Evolutionary conservation across 2,113 vertebrate genomes (phyloP).

Genomic region (Macquaria australasica): DNA sequence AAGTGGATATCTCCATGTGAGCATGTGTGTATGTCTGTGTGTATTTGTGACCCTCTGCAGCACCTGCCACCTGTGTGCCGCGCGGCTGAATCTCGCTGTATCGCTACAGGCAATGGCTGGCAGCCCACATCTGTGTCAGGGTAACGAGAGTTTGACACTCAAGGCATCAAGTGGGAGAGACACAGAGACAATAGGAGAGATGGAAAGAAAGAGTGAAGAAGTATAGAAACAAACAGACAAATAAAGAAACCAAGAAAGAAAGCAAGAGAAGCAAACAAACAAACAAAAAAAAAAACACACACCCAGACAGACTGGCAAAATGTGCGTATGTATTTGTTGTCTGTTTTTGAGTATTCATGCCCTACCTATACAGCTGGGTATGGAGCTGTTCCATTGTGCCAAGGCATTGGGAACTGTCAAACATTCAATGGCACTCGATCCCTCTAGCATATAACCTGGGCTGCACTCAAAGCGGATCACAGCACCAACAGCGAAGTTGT

Average conservation of each 20-base stretch:
- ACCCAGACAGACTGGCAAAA: neutral
- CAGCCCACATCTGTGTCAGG: constrained; percentile 72
- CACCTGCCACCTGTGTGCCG: constrained; percentile 63
- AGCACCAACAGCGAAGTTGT: constrained; percentile 93
- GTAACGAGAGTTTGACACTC: constrained; percentile 40
- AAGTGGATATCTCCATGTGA: constrained; percentile 35
- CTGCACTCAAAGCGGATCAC: constrained; percentile 94
- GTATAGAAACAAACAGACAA: neutral
- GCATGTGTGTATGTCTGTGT: constrained; percentile 30
- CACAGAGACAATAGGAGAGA: neutral
- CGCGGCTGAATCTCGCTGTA: constrained; percentile 54
- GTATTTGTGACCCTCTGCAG: constrained; percentile 59
- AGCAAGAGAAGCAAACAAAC: neutral
- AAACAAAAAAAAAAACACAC: neutral
- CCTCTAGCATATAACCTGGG: constrained; percentile 91
- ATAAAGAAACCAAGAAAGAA: neutral
- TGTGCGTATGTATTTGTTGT: neutral
- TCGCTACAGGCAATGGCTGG: constrained; percentile 62
- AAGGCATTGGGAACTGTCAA: constrained; percentile 94
- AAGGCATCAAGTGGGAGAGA: constrained; percentile 28
- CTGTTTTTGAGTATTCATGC: neutral
- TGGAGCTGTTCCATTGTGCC: constrained; percentile 96
- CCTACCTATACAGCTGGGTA: constrained; percentile 93
- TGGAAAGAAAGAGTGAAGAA: neutral
- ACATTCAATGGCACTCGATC: constrained; percentile 91